phyloP scores from a whole-genome alignment of 2,888 invertebrate species.

The Agelastica alni region DNA sequence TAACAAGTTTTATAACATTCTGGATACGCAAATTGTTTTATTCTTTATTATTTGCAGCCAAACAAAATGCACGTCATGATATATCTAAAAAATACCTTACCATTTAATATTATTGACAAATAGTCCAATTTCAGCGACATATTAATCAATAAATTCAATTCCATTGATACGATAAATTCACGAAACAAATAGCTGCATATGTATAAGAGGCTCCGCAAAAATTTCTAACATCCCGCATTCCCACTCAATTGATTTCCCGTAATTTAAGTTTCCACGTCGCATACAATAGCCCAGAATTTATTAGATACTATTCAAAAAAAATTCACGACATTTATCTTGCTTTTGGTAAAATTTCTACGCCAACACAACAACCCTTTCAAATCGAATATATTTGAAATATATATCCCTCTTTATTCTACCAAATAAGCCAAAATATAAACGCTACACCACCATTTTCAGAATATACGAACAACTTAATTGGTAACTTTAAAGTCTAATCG shows the following conservation, averaged over 20 bases:
- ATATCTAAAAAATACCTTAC: not conserved
- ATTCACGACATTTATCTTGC: conserved; percentile 21
- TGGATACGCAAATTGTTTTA: too few species aligned
- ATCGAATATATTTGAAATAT: conserved; percentile 22
- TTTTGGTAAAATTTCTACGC: conserved; percentile 6
- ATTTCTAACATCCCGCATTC: conserved; percentile 19
- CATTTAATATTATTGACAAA: conserved; percentile 15
- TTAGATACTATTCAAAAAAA: conserved; percentile 17
- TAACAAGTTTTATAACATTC: too few species aligned
- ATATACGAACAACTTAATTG: too few species aligned
- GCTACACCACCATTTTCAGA: too few species aligned
- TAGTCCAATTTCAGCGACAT: not conserved
- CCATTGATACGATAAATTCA: conserved; percentile 17
- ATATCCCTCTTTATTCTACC: conserved; percentile 9
- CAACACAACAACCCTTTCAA: conserved; percentile 15
- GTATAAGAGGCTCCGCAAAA: conserved; percentile 22
- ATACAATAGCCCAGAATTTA: conserved; percentile 21
- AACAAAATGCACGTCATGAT: too few species aligned
- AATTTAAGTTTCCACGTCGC: conserved; percentile 28
- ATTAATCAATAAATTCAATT: conserved; percentile 18
- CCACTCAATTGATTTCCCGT: conserved; percentile 25
- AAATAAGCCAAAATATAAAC: too few species aligned
- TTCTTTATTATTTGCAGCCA: too few species aligned
- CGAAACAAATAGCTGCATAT: conserved; percentile 25
- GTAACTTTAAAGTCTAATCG: too few species aligned